phyloP scores from a whole-genome alignment of 1,140 invertebrate species.

The Ruditapes philippinarum region DNA sequence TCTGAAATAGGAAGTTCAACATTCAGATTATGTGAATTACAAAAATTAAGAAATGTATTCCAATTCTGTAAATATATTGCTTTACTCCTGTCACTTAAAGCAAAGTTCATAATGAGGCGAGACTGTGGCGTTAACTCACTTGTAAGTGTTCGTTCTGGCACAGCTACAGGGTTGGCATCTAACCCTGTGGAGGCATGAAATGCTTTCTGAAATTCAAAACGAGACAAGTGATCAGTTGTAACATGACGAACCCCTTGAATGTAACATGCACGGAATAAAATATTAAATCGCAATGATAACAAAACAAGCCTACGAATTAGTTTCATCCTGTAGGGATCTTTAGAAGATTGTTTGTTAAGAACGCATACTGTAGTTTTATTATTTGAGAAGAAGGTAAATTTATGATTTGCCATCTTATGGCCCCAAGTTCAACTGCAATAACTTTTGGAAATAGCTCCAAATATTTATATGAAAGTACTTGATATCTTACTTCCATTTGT shows the following conservation, averaged over 20 bases:
- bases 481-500: neutral
- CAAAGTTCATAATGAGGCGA: neutral
- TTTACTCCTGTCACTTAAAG: neutral
- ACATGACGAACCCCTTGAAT: neutral
- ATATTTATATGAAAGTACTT: neutral
- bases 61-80: neutral
- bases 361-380: too few species aligned
- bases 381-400: too few species aligned
- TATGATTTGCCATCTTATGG: conserved; percentile 23
- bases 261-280: too few species aligned
- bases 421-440: conserved; percentile 46
- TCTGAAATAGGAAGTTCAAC: neutral
- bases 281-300: neutral
- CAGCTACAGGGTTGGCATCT: too few species aligned
- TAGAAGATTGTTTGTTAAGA: neutral
- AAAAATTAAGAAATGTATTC: neutral
- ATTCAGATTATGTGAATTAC: neutral
- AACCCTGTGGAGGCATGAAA: too few species aligned
- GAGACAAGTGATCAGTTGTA: neutral
- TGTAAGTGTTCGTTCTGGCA: neutral
- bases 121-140: neutral
- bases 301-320: neutral
- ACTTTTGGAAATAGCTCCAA: conserved; percentile 55
- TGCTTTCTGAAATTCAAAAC: conserved; percentile 24
- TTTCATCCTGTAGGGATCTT: neutral